Percentiles rank a stretch among this genome's conserved stretches.
Conservation (phyloP, 2,797 vertebrate genomes). For the Notolabrus celidotus region DNA sequence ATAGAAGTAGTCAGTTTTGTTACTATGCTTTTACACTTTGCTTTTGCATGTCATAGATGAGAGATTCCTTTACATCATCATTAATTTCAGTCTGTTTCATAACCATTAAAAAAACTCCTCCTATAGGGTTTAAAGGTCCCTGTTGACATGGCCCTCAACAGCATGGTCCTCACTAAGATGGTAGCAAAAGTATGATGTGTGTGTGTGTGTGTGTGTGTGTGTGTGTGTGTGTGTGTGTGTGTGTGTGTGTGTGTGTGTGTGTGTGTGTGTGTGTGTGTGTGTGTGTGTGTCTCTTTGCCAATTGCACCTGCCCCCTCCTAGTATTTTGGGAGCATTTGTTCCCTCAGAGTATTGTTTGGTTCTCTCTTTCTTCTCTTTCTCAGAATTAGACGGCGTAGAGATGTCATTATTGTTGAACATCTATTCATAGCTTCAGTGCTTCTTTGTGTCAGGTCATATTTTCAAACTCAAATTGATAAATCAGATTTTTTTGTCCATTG, state of each 20-base stretch:
- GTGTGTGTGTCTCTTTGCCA: constrained; percentile 38
- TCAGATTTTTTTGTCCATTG: not conserved
- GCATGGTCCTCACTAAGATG: no score
- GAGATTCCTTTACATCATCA: no score
- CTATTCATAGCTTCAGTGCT: constrained; percentile 1
- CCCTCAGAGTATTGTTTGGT: not conserved
- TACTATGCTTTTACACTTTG: no score
- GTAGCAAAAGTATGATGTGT: constrained; percentile 1
- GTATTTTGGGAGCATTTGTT: constrained; percentile 22
- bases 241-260: constrained; percentile 31
- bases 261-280: constrained; percentile 22
- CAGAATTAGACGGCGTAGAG: not conserved
- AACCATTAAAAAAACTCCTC: no score
- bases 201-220: constrained; percentile 20
- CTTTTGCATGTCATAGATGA: no score
- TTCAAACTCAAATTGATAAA: not conserved
- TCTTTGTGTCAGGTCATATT: constrained; percentile 3
- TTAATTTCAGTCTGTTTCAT: no score
- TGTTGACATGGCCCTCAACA: no score
- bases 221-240: constrained; percentile 25
- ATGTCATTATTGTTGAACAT: not conserved
- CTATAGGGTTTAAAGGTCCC: no score
- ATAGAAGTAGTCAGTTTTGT: no score
- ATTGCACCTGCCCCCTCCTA: constrained; percentile 23
- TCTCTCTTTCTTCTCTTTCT: constrained; percentile 1